phyloP scores from a whole-genome alignment of 2,888 invertebrate species.

The Scaptodrosophila latifasciaeformis region DNA sequence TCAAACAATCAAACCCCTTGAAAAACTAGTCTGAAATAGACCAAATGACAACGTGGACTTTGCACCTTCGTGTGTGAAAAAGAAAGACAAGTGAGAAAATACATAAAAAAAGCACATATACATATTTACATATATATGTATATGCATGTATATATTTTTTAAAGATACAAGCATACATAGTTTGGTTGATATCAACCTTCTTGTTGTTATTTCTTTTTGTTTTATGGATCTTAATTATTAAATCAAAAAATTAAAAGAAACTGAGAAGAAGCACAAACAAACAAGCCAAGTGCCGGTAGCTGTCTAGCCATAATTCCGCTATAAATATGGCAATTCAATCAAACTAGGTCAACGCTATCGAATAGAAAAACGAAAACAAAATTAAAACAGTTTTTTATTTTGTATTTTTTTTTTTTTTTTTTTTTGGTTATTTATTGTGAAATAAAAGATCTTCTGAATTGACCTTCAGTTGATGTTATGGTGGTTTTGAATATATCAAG shows the following conservation, averaged over 20 bases:
- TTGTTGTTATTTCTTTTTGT: constrained; percentile 12
- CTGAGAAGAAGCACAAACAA: constrained; percentile 34
- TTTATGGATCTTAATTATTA: not conserved
- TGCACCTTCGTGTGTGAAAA: no score
- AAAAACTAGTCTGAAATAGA: no score
- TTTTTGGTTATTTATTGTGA: no score
- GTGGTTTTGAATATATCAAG: constrained; percentile 29
- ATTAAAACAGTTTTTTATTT: no score
- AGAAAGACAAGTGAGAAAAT: constrained; percentile 10
- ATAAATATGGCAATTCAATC: no score
- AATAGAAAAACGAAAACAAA: constrained; percentile 40
- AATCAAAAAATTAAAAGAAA: no score
- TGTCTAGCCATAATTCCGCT: constrained; percentile 31
- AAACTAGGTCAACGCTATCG: constrained; percentile 59
- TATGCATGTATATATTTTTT: constrained; percentile 4
- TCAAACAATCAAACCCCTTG: no score
- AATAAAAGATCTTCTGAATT: constrained; percentile 6
- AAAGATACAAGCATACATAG: not conserved
- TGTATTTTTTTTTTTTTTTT: no score
- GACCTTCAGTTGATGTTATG: constrained; percentile 27
- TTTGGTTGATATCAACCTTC: no score
- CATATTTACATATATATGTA: constrained; percentile 8
- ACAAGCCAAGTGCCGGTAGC: constrained; percentile 54
- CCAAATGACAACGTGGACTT: no score
- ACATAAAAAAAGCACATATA: not conserved